Percentiles rank a stretch among this genome's conserved stretches.
These are phyloP conservation scores for Melipona beecheii DNA, from an alignment of 2,888 invertebrate genomes.

Conservation along the genomic window DNA sequence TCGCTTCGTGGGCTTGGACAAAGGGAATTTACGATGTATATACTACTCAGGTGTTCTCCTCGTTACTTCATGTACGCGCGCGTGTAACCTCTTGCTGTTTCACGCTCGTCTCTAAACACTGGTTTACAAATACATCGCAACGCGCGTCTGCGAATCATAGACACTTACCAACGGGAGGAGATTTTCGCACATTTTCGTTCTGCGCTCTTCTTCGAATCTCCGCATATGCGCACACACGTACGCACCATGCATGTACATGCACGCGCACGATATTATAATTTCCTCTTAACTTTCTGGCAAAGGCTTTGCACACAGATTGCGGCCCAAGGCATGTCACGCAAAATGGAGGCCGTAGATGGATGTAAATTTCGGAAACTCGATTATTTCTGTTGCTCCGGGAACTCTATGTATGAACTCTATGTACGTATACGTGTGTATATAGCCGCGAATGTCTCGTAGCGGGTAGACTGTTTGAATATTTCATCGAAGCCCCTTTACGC, in stretches of 20 bases:
- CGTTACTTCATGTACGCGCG: constrained; percentile 19
- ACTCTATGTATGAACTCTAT: constrained; percentile 3
- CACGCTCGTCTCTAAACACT: constrained; percentile 16
- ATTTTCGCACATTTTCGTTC: constrained; percentile 9
- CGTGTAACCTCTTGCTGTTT: constrained; percentile 1
- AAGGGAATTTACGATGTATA: constrained; percentile 71
- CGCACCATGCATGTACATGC: background rate
- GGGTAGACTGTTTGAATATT: constrained; percentile 40
- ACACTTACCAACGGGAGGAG: background rate
- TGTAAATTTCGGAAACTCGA: constrained; percentile 55
- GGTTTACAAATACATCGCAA: constrained; percentile 20
- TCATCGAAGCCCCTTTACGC: constrained; percentile 12
- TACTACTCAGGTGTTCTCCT: constrained; percentile 34
- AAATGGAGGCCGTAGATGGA: constrained; percentile 40
- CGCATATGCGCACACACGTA: background rate
- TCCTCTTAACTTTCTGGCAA: constrained; percentile 53
- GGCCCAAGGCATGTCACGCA: constrained; percentile 50
- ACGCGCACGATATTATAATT: constrained; percentile 51
- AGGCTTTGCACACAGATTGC: constrained; percentile 54
- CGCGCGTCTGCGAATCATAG: background rate
- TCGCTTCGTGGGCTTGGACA: constrained; percentile 52
- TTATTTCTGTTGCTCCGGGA: constrained; percentile 44
- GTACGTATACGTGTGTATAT: background rate
- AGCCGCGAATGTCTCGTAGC: constrained; percentile 30
- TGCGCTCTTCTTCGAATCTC: constrained; percentile 7